phyloP scores from a whole-genome alignment of 2,797 vertebrate genomes.

The Brachyrhaphis roseni region DNA sequence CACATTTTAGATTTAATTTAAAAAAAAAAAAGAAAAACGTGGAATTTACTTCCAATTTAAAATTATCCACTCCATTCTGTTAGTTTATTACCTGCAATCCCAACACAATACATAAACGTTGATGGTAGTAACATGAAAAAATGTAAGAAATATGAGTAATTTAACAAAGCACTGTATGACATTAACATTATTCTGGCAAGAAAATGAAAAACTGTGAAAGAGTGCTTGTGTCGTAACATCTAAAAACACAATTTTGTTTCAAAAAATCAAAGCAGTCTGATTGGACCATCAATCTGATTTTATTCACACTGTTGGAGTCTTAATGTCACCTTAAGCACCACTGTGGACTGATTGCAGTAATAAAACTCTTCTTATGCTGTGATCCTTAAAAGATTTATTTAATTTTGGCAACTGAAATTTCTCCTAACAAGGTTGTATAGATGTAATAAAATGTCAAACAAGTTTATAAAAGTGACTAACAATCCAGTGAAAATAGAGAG shows the following conservation, averaged over 20 bases:
- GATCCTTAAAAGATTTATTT: constrained; percentile 1
- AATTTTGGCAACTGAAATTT: not conserved
- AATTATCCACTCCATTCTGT: not conserved
- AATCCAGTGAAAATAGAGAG: not conserved
- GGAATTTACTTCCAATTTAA: not conserved
- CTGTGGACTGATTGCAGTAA: not conserved
- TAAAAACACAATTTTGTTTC: not conserved
- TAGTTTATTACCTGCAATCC: not conserved
- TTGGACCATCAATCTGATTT: not conserved
- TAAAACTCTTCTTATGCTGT: not conserved
- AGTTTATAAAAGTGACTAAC: not conserved
- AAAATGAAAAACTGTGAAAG: not conserved
- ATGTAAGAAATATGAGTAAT: not conserved
- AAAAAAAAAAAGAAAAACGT: not conserved
- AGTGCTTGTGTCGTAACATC: not conserved
- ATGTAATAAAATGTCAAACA: not conserved
- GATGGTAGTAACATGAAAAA: not conserved
- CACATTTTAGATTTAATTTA: not conserved
- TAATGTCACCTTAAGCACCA: constrained; percentile 5
- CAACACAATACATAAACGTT: not conserved
- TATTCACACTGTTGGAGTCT: not conserved
- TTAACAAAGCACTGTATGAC: not conserved
- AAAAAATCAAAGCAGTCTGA: not conserved
- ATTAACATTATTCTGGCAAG: not conserved
- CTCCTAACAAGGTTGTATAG: not conserved